Conservation (phyloP, 2,113 vertebrate genomes). For the Dipodomys merriami region DNA sequence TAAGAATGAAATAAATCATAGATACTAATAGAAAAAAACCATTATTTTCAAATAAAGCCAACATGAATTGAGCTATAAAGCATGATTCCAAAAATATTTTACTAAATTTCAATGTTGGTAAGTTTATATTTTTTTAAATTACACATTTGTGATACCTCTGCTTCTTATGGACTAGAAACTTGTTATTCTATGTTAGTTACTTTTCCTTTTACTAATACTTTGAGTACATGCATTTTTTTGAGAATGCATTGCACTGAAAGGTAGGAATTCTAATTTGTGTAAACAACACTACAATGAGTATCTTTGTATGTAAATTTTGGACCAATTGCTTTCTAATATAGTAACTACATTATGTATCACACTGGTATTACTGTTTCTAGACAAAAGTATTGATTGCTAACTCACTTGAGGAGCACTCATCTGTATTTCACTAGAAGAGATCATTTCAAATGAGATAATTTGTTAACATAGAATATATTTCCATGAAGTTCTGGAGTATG, state of each 20-base stretch:
- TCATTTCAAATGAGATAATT: not conserved
- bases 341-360: not conserved
- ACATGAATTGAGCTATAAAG: conserved; percentile 11
- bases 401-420: too few species aligned
- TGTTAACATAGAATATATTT: not conserved
- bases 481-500: not conserved
- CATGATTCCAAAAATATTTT: conserved; percentile 24
- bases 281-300: conserved; percentile 12
- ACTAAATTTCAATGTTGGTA: not conserved
- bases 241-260: not conserved
- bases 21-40: not conserved
- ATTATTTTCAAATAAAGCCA: not conserved
- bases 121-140: not conserved
- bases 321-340: not conserved
- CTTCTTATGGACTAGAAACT: not conserved
- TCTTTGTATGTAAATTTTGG: not conserved
- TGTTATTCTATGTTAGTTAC: conserved; percentile 1
- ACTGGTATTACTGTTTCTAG: not conserved
- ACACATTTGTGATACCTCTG: conserved; percentile 6
- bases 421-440: not conserved
- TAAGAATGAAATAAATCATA: not conserved
- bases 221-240: conserved; percentile 20
- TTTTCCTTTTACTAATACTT: not conserved
- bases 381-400: not conserved
- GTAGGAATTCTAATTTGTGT: not conserved